phyloP scores from a whole-genome alignment of 1,140 invertebrate species.

The Leptopilina boulardi region DNA sequence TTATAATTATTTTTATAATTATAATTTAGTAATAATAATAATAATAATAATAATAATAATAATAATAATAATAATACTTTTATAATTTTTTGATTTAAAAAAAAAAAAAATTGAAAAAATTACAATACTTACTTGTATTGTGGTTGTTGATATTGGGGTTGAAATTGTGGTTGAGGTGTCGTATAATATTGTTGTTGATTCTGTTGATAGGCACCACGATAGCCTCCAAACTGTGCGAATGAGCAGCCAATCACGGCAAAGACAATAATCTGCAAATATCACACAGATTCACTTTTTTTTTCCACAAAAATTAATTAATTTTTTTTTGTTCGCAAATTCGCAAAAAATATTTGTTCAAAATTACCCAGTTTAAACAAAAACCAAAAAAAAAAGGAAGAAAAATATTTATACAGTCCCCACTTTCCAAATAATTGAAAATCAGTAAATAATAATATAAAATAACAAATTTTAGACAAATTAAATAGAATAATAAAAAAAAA shows the following conservation, averaged over 20 bases:
- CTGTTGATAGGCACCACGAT: slow-evolving; percentile 48
- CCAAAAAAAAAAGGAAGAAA: no score
- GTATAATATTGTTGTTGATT: slow-evolving; percentile 56
- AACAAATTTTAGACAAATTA: no score
- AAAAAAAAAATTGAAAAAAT: background rate
- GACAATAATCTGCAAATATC: slow-evolving; percentile 65
- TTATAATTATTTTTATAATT: no score
- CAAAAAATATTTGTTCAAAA: no score
- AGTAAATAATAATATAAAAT: no score
- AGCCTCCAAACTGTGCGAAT: slow-evolving; percentile 62
- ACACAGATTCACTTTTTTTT: slow-evolving; percentile 40
- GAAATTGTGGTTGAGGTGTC: slow-evolving; percentile 56
- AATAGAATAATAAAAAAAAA: no score
- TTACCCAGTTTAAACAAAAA: no score
- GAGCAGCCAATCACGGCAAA: slow-evolving; percentile 62
- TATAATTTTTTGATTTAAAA: background rate
- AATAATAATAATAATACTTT: no score
- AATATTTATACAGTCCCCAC: no score
- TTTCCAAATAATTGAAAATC: no score
- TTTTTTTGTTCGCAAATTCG: background rate
- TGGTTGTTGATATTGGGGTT: slow-evolving; percentile 51
- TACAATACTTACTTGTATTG: slow-evolving; percentile 59
- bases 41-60: no score
- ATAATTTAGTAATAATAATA: no score
- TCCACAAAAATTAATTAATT: slow-evolving; percentile 13